These are phyloP conservation scores for Buteo buteo DNA, from an alignment of 2,113 vertebrate species.

Conservation along the genomic window DNA sequence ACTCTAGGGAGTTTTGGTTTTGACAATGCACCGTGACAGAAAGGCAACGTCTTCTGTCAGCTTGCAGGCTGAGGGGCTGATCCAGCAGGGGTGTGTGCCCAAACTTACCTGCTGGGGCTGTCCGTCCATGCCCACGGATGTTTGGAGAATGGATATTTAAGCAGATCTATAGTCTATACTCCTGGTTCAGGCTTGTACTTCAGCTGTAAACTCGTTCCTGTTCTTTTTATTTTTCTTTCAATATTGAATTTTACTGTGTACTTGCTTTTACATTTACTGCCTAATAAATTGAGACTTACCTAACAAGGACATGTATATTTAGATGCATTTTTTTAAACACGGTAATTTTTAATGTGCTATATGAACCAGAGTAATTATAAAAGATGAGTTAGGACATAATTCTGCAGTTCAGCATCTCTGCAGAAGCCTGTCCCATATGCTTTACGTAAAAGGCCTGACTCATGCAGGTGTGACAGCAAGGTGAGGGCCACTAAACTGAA, in stretches of 20 bases:
- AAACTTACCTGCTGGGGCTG: not conserved
- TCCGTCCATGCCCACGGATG: not conserved
- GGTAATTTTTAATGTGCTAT: not conserved
- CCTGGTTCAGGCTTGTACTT: not conserved
- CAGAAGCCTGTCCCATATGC: not conserved
- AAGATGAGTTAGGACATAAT: not conserved
- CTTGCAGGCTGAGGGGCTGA: not conserved
- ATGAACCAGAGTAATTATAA: not conserved
- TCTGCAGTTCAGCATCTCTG: not conserved
- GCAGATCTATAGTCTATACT: not conserved
- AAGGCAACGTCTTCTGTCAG: not conserved
- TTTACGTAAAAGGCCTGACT: constrained; percentile 18
- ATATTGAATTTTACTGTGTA: not conserved
- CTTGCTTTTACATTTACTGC: not conserved
- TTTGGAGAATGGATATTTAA: not conserved
- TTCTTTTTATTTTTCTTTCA: not conserved
- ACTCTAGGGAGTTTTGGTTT: not conserved
- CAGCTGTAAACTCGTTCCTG: not conserved
- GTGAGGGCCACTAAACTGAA: not conserved
- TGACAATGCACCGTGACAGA: not conserved
- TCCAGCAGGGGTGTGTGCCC: not conserved
- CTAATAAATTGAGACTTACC: not conserved
- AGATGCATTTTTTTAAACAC: not conserved
- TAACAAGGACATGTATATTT: not conserved
- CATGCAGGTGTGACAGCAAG: not conserved